These are phyloP conservation scores for Magallana nippona DNA, from an alignment of 2,888 invertebrate species.

Conservation along the genomic window DNA sequence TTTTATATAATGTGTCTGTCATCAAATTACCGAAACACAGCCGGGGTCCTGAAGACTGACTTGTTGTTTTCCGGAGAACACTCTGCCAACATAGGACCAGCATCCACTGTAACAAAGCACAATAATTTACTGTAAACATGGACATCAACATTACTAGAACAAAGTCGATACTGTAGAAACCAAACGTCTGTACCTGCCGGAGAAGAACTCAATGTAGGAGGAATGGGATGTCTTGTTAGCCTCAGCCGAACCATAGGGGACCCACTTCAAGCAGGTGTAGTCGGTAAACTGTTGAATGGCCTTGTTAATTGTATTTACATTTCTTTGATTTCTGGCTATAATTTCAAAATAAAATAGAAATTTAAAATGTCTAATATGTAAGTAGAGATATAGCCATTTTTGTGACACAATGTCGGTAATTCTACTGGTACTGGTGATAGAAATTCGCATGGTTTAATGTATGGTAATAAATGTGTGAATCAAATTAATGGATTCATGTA, in stretches of 20 bases:
- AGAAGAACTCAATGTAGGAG: conserved; percentile 39
- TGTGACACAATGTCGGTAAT: too few species aligned
- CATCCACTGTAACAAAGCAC: conserved; percentile 37
- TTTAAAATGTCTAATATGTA: too few species aligned
- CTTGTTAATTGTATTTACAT: not conserved
- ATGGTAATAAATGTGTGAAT: too few species aligned
- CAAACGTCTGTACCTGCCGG: conserved; percentile 26
- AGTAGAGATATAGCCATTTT: not conserved
- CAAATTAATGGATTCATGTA: too few species aligned
- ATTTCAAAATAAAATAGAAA: not conserved
- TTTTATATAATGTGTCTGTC: too few species aligned
- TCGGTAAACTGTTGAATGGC: conserved; percentile 4
- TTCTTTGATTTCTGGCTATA: not conserved
- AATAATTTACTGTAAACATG: not conserved
- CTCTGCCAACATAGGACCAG: conserved; percentile 45
- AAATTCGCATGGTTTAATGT: too few species aligned
- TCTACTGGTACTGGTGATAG: too few species aligned
- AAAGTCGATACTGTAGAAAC: not conserved
- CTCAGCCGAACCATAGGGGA: not conserved
- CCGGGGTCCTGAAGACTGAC: conserved; percentile 36
- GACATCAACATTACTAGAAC: not conserved
- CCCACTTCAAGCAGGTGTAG: conserved; percentile 38
- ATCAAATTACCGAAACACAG: conserved; percentile 40
- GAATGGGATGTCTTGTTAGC: not conserved
- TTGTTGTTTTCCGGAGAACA: conserved; percentile 38